These are phyloP conservation scores for Helleia helle DNA, from an alignment of 2,888 invertebrate species.

Conservation along the genomic window DNA sequence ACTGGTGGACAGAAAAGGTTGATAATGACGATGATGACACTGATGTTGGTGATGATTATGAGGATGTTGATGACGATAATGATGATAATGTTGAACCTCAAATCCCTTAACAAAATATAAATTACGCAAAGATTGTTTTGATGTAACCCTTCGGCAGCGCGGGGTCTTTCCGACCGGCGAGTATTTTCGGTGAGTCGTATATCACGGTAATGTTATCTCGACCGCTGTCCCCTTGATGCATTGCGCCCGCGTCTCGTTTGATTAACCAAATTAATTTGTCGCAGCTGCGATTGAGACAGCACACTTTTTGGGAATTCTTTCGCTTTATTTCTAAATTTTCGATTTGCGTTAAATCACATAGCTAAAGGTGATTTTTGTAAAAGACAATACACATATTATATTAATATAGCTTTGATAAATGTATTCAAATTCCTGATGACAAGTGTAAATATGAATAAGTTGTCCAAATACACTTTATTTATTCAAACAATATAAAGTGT, in stretches of 20 bases:
- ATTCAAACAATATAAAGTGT: too few species aligned
- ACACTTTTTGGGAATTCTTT: slow-evolving; percentile 23
- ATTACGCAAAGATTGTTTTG: slow-evolving; percentile 10
- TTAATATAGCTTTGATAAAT: too few species aligned
- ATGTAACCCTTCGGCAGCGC: slow-evolving; percentile 18
- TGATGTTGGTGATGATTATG: too few species aligned
- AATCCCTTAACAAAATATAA: neutral
- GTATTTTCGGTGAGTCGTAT: slow-evolving; percentile 47
- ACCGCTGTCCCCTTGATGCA: slow-evolving; percentile 60
- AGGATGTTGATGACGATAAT: too few species aligned
- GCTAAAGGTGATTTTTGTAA: too few species aligned
- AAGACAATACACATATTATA: too few species aligned
- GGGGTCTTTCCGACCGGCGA: slow-evolving; percentile 38
- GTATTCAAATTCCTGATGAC: too few species aligned
- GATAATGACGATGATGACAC: too few species aligned
- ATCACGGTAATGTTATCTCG: slow-evolving; percentile 64
- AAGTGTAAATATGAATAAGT: too few species aligned
- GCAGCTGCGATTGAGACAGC: slow-evolving; percentile 30
- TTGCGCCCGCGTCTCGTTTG: slow-evolving; percentile 52
- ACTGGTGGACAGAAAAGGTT: too few species aligned
- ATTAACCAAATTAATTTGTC: slow-evolving; percentile 71
- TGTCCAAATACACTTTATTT: too few species aligned
- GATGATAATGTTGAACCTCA: neutral
- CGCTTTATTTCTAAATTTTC: slow-evolving; percentile 14
- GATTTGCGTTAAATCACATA: too few species aligned